phyloP scores from a whole-genome alignment of 2,888 invertebrate species.

The Pyrocoelia pectoralis region DNA sequence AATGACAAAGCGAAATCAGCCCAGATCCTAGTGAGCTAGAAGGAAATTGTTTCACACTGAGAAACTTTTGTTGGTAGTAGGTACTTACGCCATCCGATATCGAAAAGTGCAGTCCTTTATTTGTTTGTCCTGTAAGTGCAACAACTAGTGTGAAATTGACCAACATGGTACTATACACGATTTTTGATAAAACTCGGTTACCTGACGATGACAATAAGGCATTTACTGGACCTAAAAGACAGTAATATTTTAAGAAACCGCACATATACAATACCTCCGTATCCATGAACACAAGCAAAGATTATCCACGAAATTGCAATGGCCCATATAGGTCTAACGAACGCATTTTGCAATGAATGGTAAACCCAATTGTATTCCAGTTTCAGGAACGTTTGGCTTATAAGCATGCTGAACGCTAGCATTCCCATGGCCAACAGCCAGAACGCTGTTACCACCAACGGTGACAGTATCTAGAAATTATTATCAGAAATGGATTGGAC shows the following conservation, averaged over 20 bases:
- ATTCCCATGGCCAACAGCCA: constrained; percentile 25
- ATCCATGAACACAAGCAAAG: constrained; percentile 61
- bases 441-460: constrained; percentile 9
- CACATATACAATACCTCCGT: constrained; percentile 58
- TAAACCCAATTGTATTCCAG: constrained; percentile 32
- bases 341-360: constrained; percentile 48
- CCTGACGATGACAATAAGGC: neutral
- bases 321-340: constrained; percentile 61
- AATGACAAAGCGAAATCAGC: neutral
- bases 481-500: no score
- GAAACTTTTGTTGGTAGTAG: neutral
- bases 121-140: neutral
- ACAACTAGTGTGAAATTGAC: neutral
- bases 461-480: constrained; percentile 3
- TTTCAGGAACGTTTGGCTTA: constrained; percentile 26
- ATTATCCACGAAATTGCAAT: constrained; percentile 61
- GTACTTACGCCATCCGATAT: neutral
- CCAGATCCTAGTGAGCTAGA: neutral
- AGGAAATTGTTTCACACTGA: neutral
- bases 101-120: neutral
- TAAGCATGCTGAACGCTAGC: constrained; percentile 11
- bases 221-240: constrained; percentile 13
- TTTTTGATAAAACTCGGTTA: neutral
- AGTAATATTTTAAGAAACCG: neutral
- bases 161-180: neutral